These are phyloP conservation scores for Onthophagus sagittarius DNA, from an alignment of 2,888 invertebrate species.

Conservation along the genomic window DNA sequence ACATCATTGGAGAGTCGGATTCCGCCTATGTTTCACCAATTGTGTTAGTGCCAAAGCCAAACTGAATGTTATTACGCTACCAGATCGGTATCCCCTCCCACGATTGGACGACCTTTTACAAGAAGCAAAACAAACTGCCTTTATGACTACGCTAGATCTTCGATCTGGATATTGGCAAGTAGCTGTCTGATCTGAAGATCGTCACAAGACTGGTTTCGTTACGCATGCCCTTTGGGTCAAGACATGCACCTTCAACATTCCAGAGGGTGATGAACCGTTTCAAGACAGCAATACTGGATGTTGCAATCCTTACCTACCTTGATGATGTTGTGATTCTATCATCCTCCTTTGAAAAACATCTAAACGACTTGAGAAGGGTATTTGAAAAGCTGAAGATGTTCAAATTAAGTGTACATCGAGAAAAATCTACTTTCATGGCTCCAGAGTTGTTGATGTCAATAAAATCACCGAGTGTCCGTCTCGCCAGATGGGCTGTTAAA, in stretches of 20 bases:
- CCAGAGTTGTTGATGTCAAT: slow-evolving; percentile 41
- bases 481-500: slow-evolving; percentile 45
- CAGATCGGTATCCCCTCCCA: slow-evolving; percentile 29
- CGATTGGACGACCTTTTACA: slow-evolving; percentile 30
- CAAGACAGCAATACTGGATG: slow-evolving; percentile 23
- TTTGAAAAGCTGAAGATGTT: slow-evolving; percentile 25
- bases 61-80: slow-evolving; percentile 28
- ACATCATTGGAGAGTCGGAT: too few relatives aligned
- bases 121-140: slow-evolving; percentile 12
- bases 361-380: slow-evolving; percentile 27
- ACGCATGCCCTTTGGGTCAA: too few relatives aligned
- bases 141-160: slow-evolving; percentile 27
- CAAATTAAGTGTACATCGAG: too few relatives aligned
- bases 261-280: slow-evolving; percentile 30
- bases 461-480: slow-evolving; percentile 36
- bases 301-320: slow-evolving; percentile 31
- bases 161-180: slow-evolving; percentile 25
- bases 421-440: too few relatives aligned
- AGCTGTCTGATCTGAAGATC: slow-evolving; percentile 18
- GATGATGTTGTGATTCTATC: slow-evolving; percentile 35
- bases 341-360: slow-evolving; percentile 28
- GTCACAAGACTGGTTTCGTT: slow-evolving; percentile 20
- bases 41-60: too few relatives aligned
- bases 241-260: too few relatives aligned
- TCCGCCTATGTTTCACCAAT: too few relatives aligned